Conservation (phyloP, 2,797 vertebrate genomes). For the Rhynchonycteris naso region DNA sequence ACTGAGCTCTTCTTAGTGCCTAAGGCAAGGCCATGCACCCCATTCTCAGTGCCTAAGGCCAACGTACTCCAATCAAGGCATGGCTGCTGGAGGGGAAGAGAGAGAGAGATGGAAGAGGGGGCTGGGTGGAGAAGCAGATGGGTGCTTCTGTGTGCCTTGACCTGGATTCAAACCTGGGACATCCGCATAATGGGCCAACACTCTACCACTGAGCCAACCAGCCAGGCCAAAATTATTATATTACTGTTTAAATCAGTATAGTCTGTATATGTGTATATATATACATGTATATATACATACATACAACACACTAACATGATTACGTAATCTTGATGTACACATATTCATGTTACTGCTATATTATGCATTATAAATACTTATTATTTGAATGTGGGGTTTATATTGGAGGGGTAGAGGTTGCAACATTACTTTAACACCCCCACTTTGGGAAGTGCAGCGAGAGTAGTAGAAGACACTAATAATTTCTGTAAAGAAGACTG, state of each 20-base stretch:
- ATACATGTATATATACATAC: not conserved
- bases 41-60: too few species aligned
- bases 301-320: not conserved
- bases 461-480: not conserved
- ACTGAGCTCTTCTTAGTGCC: too few species aligned
- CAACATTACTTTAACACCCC: not conserved
- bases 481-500: not conserved
- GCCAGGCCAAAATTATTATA: too few species aligned
- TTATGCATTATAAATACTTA: not conserved
- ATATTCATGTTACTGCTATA: not conserved
- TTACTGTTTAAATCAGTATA: not conserved
- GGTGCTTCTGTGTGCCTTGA: too few species aligned
- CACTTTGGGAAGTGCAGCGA: not conserved
- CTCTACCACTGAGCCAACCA: too few species aligned
- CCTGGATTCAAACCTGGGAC: too few species aligned
- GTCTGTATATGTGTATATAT: not conserved
- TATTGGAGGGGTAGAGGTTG: conserved; percentile 3
- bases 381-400: conserved; percentile 40
- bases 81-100: too few species aligned
- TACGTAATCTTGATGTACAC: not conserved
- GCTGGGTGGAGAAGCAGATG: too few species aligned
- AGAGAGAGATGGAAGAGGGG: too few species aligned
- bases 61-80: too few species aligned
- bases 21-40: too few species aligned
- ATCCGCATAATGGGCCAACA: too few species aligned